These are phyloP conservation scores for Drosophila kepulauana DNA, from an alignment of 1,140 invertebrate species.

Conservation along the genomic window DNA sequence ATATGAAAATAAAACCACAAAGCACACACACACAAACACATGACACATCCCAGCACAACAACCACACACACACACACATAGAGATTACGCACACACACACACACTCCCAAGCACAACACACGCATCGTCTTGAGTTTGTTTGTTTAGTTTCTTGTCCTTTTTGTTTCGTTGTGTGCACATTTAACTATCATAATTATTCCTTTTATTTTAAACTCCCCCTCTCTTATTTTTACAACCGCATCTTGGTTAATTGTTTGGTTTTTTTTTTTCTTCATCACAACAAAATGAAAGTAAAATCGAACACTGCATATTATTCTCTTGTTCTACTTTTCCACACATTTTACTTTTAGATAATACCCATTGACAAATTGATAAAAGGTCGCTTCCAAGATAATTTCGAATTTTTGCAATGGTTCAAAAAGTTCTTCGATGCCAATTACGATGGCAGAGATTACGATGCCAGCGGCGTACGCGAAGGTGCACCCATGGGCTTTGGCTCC, in stretches of 20 bases:
- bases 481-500: conserved; percentile 90
- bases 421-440: conserved; percentile 99
- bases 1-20: background rate
- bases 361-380: conserved; percentile 96
- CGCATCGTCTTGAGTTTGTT: conserved; percentile 38
- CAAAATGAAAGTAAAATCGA: conserved; percentile 3
- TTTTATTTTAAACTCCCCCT: background rate
- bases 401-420: conserved; percentile 99
- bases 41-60: conserved; percentile 22
- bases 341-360: conserved; percentile 92
- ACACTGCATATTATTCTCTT: conserved; percentile 65
- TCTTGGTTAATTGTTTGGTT: conserved; percentile 14
- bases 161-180: conserved; percentile 36
- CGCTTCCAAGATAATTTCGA: conserved; percentile 99
- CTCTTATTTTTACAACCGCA: conserved; percentile 9
- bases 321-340: conserved; percentile 77
- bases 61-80: conserved; percentile 2
- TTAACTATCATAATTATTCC: conserved; percentile 10
- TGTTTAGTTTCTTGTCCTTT: conserved; percentile 26
- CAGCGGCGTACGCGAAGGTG: conserved; percentile 92
- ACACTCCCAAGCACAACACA: conserved; percentile 17
- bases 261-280: conserved; percentile 42
- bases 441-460: conserved; percentile 96
- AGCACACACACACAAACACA: background rate
- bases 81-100: conserved; percentile 3